Conservation (phyloP, 2,113 vertebrate species). For the Chionomys nivalis region DNA sequence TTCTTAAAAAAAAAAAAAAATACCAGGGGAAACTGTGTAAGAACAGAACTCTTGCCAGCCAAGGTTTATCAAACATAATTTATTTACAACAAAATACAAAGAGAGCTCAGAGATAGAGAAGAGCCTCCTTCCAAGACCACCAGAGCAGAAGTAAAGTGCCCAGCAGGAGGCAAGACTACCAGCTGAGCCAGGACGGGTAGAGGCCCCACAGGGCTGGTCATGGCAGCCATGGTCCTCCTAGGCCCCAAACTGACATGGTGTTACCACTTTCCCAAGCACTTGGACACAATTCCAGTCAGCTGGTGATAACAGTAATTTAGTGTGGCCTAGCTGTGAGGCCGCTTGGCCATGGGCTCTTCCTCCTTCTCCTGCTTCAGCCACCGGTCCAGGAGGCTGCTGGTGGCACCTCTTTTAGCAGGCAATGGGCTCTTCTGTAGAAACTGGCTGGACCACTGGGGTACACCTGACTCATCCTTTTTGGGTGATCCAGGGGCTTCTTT, state of each 20-base stretch:
- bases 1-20: background rate
- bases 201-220: background rate
- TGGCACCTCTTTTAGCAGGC: slow-evolving; percentile 75
- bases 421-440: slow-evolving; percentile 78
- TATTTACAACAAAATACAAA: slow-evolving; percentile 43
- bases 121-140: background rate
- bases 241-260: background rate
- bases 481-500: slow-evolving; percentile 76
- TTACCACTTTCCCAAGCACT: background rate
- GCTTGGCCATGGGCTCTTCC: slow-evolving; percentile 84
- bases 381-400: slow-evolving; percentile 72
- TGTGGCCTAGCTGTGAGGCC: slow-evolving; percentile 72
- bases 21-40: background rate
- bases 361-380: slow-evolving; percentile 86
- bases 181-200: too few species aligned
- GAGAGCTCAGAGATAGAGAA: background rate
- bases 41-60: background rate
- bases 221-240: background rate
- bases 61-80: slow-evolving; percentile 46
- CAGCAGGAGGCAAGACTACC: background rate
- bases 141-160: background rate
- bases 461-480: slow-evolving; percentile 85
- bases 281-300: background rate
- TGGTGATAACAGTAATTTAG: background rate
- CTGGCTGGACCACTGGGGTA: slow-evolving; percentile 80